Percentiles rank a stretch among this genome's conserved stretches.
These are phyloP conservation scores for Epinotia nisella DNA, from an alignment of 2,888 invertebrate genomes.

Conservation along the genomic window DNA sequence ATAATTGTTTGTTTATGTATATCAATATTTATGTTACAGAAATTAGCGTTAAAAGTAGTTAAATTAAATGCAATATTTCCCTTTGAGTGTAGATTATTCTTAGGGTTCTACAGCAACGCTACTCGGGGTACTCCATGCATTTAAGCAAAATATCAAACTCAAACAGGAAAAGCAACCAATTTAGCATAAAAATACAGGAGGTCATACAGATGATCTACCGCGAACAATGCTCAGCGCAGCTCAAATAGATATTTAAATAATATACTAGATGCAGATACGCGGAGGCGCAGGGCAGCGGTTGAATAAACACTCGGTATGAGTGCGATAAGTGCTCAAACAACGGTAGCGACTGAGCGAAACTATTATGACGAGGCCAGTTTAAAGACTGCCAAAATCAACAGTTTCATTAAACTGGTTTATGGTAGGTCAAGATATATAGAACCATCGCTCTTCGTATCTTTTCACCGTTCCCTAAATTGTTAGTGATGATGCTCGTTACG, in stretches of 20 bases:
- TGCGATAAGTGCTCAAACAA: conserved; percentile 67
- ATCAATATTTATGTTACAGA: no score
- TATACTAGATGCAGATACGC: conserved; percentile 44
- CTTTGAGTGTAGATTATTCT: no score
- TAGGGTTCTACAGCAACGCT: no score
- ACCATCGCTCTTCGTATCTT: no score
- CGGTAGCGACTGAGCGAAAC: conserved; percentile 38
- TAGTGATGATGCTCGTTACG: no score
- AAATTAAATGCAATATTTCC: no score
- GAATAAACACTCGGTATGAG: conserved; percentile 78
- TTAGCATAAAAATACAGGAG: conserved; percentile 30
- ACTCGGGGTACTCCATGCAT: no score
- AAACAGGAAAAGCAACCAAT: conserved; percentile 8
- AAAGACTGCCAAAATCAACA: not conserved
- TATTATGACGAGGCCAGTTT: not conserved
- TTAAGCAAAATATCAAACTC: not conserved
- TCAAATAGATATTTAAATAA: conserved; percentile 43
- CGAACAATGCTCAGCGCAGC: conserved; percentile 34
- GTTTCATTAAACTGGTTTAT: not conserved
- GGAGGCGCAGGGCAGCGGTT: conserved; percentile 61
- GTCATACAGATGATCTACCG: conserved; percentile 37
- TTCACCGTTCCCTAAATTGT: no score
- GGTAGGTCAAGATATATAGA: no score
- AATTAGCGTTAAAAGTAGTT: no score
- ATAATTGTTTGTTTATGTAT: no score